Percentiles rank a stretch among this genome's conserved stretches.
Conservation (phyloP, 2,888 invertebrate species). For the Agonopterix alstromeriana region DNA sequence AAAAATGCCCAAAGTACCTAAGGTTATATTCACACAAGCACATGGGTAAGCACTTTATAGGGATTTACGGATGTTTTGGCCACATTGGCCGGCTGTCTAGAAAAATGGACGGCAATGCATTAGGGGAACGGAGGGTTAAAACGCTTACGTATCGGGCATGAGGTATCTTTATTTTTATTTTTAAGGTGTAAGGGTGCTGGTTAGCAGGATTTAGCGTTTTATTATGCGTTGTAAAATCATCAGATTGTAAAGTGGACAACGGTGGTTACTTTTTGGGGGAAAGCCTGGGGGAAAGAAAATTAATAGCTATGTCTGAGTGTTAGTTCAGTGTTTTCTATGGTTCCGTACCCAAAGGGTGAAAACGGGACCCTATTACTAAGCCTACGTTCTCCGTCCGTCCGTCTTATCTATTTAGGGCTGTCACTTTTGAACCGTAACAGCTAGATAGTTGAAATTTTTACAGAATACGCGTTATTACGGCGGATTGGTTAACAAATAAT, state of each 20-base stretch:
- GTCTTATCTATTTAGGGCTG: too few species aligned
- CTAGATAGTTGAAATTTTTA: too few species aligned
- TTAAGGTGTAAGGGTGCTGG: conserved; percentile 16
- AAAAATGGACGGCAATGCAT: conserved; percentile 57
- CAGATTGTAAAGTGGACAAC: conserved; percentile 4
- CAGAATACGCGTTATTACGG: too few species aligned
- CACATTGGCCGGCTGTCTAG: conserved; percentile 42
- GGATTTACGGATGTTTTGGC: conserved; percentile 55
- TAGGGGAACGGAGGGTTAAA: conserved; percentile 42
- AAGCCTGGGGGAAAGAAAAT: too few species aligned
- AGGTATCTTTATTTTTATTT: conserved; percentile 37
- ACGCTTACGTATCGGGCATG: conserved; percentile 12
- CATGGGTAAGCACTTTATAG: conserved; percentile 40
- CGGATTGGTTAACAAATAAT: too few species aligned
- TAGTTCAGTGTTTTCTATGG: too few species aligned
- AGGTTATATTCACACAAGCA: conserved; percentile 28
- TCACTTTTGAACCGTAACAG: too few species aligned
- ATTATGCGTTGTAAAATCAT: conserved; percentile 8
- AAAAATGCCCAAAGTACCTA: conserved; percentile 13
- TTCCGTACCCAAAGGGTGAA: too few species aligned
- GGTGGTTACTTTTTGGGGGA: too few species aligned
- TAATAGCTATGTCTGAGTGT: too few species aligned
- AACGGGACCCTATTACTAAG: too few species aligned
- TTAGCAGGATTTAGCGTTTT: conserved; percentile 8
- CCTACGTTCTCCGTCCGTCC: too few species aligned